Base-by-base conservation (phyloP, 2,797 vertebrate genomes). In the Phrynocephalus vlangalii region DNA sequence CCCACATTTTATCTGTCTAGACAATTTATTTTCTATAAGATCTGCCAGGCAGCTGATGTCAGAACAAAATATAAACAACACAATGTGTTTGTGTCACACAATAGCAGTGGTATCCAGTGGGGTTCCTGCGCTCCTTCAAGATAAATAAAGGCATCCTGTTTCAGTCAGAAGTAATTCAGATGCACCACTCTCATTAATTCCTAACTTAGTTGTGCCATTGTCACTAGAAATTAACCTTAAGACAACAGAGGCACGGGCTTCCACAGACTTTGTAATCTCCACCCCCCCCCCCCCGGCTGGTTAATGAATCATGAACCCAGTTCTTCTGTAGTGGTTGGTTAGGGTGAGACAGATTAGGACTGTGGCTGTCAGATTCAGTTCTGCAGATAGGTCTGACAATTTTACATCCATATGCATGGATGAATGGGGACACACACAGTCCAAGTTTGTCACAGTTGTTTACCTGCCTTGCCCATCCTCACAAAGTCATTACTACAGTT, bases 81-180 rank as follows among this genome's bases (percentile, higher is more conserved):
- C 83, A 67, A 85, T 88, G 83, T 88, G 87, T 81, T 85, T 81
- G 71, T 88, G 75, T 52, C 44, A 68, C 87, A 81, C 87, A 88
- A 88, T 88, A 44, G 83, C 33, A 28, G 76, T 81, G 60, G 44
- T 30, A 63, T 76, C 71, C 83, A 82, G 78, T 68, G 72, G 44
- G 87, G 87, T 88, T 85, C 87, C 87, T 88, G 87, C 78, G 77
- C 18, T 76, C 63, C 71, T n/a, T 28, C 60, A 85, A 71, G 68
- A 82, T 88, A 88, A 88, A 88, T 85, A 88, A 88, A 85, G 48
- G 78, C 71, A 88, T 88, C 87, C 87, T 88, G 87, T 50, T 85
- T 88, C 48, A 75, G 24, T 75, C 60, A 85, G 8, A 85, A 76
- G 44, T 18, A 26, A 18, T 81, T 88, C 72, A 44, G 30, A 76